These are phyloP conservation scores for Lepidocolaptes lacrymiger DNA, from an alignment of 2,797 vertebrate species.

Conservation along the genomic window DNA sequence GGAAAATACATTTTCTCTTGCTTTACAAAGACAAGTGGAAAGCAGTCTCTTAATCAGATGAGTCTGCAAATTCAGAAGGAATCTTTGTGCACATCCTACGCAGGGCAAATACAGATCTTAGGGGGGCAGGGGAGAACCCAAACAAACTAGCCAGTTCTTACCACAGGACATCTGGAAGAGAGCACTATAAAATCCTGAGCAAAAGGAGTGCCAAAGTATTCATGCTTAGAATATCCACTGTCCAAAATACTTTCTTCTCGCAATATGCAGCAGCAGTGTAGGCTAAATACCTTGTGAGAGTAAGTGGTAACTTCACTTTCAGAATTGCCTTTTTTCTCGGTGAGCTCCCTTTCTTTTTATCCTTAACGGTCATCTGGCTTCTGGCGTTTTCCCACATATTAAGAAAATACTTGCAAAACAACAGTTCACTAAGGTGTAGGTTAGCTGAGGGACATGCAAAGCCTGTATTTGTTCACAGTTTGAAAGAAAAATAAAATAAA, in stretches of 20 bases:
- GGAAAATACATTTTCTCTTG: background rate
- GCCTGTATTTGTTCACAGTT: background rate
- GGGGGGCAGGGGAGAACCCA: background rate
- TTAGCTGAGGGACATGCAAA: background rate
- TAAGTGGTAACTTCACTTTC: background rate
- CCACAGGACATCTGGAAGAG: background rate
- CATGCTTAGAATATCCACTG: background rate
- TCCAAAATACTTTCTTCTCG: background rate
- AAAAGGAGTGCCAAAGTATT: background rate
- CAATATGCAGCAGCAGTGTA: background rate
- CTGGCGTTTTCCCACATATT: background rate
- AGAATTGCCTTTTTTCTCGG: background rate
- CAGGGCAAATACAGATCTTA: background rate
- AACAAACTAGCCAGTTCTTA: background rate
- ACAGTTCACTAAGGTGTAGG: background rate
- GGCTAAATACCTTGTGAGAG: background rate
- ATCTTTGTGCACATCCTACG: background rate
- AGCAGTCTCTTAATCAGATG: background rate
- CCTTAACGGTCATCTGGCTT: background rate
- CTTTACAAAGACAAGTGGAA: background rate
- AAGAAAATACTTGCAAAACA: background rate
- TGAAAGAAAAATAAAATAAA: background rate
- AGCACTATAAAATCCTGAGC: background rate
- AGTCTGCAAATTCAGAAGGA: background rate
- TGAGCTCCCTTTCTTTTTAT: background rate